A percentile compares a stretch with the other conserved stretches of the same genome.
These are phyloP conservation scores for Hemicrepidius hirtus DNA, from an alignment of 2,888 invertebrate genomes.

Conservation along the genomic window DNA sequence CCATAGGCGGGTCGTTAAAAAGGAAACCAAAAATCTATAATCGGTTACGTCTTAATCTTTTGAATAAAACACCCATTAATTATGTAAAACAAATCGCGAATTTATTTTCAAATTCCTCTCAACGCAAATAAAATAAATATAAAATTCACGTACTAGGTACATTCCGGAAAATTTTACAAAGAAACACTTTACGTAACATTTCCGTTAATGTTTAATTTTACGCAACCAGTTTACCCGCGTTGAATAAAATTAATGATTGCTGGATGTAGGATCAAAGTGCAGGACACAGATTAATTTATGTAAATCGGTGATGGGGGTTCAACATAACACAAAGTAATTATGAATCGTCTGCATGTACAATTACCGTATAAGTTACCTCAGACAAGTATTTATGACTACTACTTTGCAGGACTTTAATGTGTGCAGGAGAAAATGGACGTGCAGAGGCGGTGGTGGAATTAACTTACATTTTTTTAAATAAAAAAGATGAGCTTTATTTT, in stretches of 20 bases:
- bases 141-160: slow-evolving; percentile 2
- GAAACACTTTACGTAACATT: not conserved
- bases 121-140: slow-evolving; percentile 1
- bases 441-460: not conserved
- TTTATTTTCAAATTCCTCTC: not conserved
- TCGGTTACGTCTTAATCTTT: too few species aligned
- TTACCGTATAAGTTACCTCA: slow-evolving; percentile 9
- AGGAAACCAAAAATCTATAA: too few species aligned
- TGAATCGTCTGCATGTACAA: slow-evolving; percentile 15
- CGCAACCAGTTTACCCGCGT: not conserved
- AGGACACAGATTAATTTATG: slow-evolving; percentile 16
- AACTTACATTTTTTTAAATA: not conserved
- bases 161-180: not conserved
- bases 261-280: not conserved
- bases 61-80: too few species aligned
- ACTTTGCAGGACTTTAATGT: slow-evolving; percentile 2
- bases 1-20: too few species aligned
- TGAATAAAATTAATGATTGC: not conserved
- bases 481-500: not conserved
- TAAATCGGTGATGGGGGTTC: slow-evolving; percentile 14
- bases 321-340: slow-evolving; percentile 6
- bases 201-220: slow-evolving; percentile 6
- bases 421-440: not conserved
- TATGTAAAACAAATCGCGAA: not conserved
- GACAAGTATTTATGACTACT: slow-evolving; percentile 19